phyloP scores from a whole-genome alignment of 2,113 vertebrate species.

The Aldabrachelys gigantea region DNA sequence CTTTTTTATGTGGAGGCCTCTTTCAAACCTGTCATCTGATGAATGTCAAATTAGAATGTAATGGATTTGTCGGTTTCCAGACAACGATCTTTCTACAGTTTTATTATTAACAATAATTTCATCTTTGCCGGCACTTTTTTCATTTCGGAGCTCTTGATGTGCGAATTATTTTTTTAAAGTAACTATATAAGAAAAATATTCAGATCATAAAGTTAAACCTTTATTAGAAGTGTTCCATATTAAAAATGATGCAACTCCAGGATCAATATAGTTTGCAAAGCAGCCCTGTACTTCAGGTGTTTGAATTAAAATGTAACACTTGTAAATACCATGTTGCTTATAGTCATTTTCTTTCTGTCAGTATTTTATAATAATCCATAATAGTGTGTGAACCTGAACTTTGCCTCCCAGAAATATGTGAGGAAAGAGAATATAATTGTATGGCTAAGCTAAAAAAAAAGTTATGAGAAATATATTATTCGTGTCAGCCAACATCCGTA shows the following conservation, averaged over 20 bases:
- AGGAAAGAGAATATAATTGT: background rate
- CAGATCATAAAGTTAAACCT: background rate
- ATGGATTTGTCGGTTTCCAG: background rate
- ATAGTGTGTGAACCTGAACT: background rate
- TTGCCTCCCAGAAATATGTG: background rate
- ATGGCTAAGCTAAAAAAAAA: background rate
- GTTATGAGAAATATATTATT: background rate
- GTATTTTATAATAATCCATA: background rate
- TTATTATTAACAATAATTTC: constrained; percentile 44
- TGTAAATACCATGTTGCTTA: background rate
- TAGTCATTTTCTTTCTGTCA: background rate
- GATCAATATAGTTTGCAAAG: background rate
- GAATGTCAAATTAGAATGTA: constrained; percentile 25
- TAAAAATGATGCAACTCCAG: background rate
- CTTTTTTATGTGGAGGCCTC: constrained; percentile 13
- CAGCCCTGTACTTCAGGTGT: background rate
- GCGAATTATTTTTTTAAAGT: constrained; percentile 6
- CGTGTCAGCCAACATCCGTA: background rate
- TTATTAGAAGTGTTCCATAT: background rate
- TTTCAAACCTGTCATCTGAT: constrained; percentile 8
- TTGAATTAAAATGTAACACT: background rate
- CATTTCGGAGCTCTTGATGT: constrained; percentile 5
- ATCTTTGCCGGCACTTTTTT: background rate
- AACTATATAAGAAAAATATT: constrained; percentile 24
- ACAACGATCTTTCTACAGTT: constrained; percentile 45